These are phyloP conservation scores for Entomobrya proxima DNA, from an alignment of 2,888 invertebrate genomes.

Conservation along the genomic window DNA sequence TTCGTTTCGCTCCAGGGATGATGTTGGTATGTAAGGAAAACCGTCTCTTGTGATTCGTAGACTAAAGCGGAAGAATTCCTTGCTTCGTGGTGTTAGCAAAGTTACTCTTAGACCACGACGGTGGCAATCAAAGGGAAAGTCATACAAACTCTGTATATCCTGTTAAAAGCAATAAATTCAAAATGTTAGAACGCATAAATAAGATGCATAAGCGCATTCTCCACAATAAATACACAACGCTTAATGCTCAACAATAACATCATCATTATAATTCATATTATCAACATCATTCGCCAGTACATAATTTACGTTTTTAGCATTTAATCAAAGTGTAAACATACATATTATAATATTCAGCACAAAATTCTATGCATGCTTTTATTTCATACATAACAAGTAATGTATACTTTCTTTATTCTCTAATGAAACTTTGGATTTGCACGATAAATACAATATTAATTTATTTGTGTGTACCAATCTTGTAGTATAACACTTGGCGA, in stretches of 20 bases:
- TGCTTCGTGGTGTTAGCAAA: no score
- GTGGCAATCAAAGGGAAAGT: neutral
- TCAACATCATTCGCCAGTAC: no score
- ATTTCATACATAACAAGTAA: neutral
- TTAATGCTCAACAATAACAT: constrained; percentile 1
- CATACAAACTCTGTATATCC: neutral
- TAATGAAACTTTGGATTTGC: no score
- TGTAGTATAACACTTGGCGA: no score
- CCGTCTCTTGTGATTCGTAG: no score
- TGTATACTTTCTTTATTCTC: no score
- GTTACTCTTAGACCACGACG: neutral
- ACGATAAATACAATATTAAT: no score
- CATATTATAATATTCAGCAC: neutral
- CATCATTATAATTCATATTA: constrained; percentile 28
- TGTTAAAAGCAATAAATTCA: constrained; percentile 31
- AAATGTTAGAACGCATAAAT: neutral
- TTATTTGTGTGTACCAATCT: no score
- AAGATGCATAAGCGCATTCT: neutral
- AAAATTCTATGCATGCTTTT: neutral
- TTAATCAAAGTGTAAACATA: neutral
- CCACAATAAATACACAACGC: neutral
- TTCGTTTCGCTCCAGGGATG: no score
- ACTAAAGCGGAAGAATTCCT: no score
- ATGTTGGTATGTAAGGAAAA: no score
- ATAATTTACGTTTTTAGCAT: constrained; percentile 6